These are phyloP conservation scores for Pseudoatta argentina DNA, from an alignment of 1,140 invertebrate species.

Conservation along the genomic window DNA sequence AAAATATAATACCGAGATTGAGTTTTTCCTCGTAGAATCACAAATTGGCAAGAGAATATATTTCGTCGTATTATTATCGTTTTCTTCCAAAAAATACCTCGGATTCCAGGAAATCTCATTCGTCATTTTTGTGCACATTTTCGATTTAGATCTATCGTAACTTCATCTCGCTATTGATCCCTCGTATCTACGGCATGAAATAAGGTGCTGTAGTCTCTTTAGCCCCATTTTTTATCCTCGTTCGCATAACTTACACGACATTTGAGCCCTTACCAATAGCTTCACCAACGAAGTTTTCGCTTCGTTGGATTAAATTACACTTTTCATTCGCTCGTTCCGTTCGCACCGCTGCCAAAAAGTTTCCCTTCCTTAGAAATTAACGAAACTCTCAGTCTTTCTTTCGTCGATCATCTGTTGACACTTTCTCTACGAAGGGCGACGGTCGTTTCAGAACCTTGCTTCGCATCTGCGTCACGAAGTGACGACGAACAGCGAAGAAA, in stretches of 20 bases:
- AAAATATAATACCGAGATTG: neutral
- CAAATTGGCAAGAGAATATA: neutral
- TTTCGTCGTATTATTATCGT: neutral
- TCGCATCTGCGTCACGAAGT: constrained; percentile 65
- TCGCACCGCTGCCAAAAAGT: constrained; percentile 40
- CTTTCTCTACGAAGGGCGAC: constrained; percentile 15
- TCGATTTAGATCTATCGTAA: neutral
- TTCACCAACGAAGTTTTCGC: constrained; percentile 36
- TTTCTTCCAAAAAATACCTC: neutral
- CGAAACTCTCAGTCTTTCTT: constrained; percentile 28
- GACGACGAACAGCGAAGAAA: constrained; percentile 59
- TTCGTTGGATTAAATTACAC: constrained; percentile 60
- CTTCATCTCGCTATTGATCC: neutral
- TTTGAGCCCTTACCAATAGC: constrained; percentile 16
- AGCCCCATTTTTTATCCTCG: neutral
- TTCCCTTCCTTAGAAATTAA: constrained; percentile 63
- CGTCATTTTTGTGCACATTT: neutral
- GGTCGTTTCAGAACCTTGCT: constrained; percentile 23
- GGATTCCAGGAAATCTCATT: neutral
- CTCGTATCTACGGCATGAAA: neutral
- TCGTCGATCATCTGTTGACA: constrained; percentile 54
- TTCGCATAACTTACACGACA: constrained; percentile 24
- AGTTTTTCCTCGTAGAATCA: neutral
- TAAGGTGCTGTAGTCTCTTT: neutral
- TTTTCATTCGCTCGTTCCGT: constrained; percentile 55